These are phyloP conservation scores for Lycocerus yunnanus DNA, from an alignment of 2,888 invertebrate species.

Conservation along the genomic window DNA sequence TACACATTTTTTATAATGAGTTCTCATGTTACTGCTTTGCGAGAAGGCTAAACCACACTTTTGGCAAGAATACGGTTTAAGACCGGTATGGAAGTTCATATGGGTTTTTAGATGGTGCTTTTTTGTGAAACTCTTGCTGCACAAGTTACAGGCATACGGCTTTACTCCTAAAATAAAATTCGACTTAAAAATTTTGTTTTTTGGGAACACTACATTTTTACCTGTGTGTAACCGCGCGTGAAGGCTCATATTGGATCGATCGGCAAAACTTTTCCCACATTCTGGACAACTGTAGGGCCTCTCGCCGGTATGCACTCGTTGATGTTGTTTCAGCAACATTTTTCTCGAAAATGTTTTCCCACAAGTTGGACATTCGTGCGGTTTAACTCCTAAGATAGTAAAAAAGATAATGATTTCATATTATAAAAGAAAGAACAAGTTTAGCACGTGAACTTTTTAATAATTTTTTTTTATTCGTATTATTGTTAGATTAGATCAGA, in stretches of 20 bases:
- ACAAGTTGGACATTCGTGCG: constrained; percentile 76
- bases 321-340: constrained; percentile 83
- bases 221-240: constrained; percentile 80
- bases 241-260: constrained; percentile 83
- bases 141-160: constrained; percentile 69
- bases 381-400: constrained; percentile 65
- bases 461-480: neutral
- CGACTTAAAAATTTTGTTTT: neutral
- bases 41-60: constrained; percentile 78
- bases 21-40: constrained; percentile 86
- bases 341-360: constrained; percentile 83
- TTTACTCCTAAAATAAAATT: constrained; percentile 66
- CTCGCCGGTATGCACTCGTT: constrained; percentile 81
- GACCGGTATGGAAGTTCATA: constrained; percentile 82
- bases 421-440: neutral
- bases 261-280: constrained; percentile 82
- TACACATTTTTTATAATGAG: constrained; percentile 79
- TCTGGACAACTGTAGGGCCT: constrained; percentile 80
- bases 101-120: constrained; percentile 86
- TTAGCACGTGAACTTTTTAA: neutral
- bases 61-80: constrained; percentile 77
- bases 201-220: constrained; percentile 37
- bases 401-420: neutral
- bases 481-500: neutral
- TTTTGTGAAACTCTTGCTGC: constrained; percentile 81